Conservation (phyloP, 2,888 invertebrate genomes). For the Cylindroiulus punctatus region DNA sequence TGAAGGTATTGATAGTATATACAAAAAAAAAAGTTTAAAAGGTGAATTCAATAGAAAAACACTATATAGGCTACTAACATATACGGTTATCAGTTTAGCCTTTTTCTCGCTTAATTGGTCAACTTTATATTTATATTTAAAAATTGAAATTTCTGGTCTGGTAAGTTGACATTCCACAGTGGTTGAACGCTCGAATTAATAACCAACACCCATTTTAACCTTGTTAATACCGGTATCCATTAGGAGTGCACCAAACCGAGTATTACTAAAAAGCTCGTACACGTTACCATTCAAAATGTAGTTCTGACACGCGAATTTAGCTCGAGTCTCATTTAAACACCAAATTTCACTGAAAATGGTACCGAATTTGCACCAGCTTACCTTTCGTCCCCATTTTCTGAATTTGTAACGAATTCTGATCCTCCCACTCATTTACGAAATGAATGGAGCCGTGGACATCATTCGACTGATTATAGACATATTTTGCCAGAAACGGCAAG, state of each 20-base stretch:
- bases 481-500: neutral
- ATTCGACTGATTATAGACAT: neutral
- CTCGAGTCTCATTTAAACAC: no score
- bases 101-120: neutral
- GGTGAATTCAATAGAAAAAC: no score
- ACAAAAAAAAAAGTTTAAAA: no score
- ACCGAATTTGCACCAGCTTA: neutral
- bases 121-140: neutral
- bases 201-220: neutral
- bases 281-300: no score
- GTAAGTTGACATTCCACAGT: neutral
- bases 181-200: neutral
- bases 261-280: no score
- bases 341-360: neutral
- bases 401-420: constrained; percentile 6
- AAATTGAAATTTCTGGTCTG: neutral
- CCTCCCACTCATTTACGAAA: constrained; percentile 25
- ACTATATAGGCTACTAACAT: no score
- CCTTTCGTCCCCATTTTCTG: neutral
- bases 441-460: neutral
- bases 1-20: no score
- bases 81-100: neutral
- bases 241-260: neutral
- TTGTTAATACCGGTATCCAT: no score
- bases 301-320: neutral